Conservation (phyloP, 2,888 invertebrate species). For the Buathra laborator region DNA sequence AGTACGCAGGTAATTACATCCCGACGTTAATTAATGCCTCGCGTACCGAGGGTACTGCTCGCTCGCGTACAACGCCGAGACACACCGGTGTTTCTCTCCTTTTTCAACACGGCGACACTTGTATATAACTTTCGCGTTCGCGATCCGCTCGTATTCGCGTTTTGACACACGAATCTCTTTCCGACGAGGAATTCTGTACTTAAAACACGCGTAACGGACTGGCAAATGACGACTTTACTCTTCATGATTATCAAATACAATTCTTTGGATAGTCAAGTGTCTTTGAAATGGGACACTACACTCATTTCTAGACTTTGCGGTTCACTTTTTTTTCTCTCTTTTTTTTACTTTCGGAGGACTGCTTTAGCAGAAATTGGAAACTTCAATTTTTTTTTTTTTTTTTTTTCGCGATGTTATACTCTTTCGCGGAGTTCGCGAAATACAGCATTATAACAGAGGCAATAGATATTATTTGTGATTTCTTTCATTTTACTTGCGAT, state of each 20-base stretch:
- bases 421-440: too few relatives aligned
- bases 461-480: too few relatives aligned
- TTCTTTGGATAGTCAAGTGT: too few relatives aligned
- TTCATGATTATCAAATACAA: background rate
- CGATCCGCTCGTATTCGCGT: background rate
- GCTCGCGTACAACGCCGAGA: conserved; percentile 20
- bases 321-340: too few relatives aligned
- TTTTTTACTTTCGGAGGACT: too few relatives aligned
- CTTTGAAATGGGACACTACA: too few relatives aligned
- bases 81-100: conserved; percentile 8
- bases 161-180: background rate
- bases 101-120: conserved; percentile 20
- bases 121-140: background rate
- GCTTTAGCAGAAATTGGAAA: too few relatives aligned
- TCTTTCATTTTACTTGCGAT: too few relatives aligned
- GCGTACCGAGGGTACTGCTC: background rate
- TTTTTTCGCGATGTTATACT: too few relatives aligned
- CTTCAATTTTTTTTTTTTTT: too few relatives aligned
- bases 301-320: too few relatives aligned
- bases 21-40: conserved; percentile 74
- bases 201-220: background rate
- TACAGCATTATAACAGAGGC: too few relatives aligned
- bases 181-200: background rate
- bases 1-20: conserved; percentile 71
- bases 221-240: background rate